Evolutionary conservation across 2,113 vertebrate genomes (phyloP).

Genomic region (Callipepla squamata): DNA sequence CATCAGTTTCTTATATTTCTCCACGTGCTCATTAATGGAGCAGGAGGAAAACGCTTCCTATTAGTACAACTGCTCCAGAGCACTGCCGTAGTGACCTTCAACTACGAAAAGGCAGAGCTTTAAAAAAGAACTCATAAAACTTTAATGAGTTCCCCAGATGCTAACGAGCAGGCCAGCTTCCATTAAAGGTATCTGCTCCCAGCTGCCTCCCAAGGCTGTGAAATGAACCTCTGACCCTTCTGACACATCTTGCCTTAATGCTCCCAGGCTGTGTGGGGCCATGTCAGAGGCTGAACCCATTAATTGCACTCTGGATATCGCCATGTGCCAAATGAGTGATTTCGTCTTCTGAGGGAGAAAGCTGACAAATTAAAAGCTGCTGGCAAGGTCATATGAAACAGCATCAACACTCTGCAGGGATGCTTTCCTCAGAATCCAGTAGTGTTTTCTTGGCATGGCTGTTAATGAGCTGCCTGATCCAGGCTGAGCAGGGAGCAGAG

Average conservation of each 20-base stretch:
- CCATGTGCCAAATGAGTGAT: not conserved
- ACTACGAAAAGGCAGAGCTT: not conserved
- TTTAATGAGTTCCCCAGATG: slow-evolving; percentile 22
- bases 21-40: not conserved
- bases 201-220: not conserved
- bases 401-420: not conserved
- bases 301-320: not conserved
- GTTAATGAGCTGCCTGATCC: not conserved
- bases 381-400: not conserved
- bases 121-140: not conserved
- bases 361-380: not conserved
- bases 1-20: not conserved
- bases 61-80: not conserved
- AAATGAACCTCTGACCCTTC: not conserved
- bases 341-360: not conserved
- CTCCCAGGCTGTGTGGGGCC: not conserved
- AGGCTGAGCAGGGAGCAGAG: not conserved
- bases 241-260: not conserved
- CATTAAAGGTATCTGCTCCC: not conserved
- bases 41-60: not conserved
- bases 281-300: not conserved
- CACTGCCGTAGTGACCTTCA: not conserved
- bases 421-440: not conserved
- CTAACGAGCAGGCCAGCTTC: not conserved
- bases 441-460: not conserved